Percentiles rank a stretch among this genome's conserved stretches.
Conservation (phyloP, 2,888 invertebrate genomes). For the Megastigmus dorsalis region DNA sequence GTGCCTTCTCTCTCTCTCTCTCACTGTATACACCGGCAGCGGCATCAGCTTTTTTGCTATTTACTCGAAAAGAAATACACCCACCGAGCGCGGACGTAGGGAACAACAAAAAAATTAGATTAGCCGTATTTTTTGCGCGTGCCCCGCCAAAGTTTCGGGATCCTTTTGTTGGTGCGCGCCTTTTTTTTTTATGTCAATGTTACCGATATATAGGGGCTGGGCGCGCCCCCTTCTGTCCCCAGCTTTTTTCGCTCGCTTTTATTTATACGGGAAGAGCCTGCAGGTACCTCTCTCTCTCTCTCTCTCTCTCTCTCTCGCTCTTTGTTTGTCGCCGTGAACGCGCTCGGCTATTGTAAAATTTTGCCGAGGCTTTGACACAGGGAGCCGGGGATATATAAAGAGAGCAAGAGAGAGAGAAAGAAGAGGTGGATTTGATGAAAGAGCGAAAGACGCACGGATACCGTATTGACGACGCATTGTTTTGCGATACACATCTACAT, state of each 20-base stretch:
- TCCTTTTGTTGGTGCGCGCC: not conserved
- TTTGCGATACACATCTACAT: too few relatives aligned
- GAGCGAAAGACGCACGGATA: too few relatives aligned
- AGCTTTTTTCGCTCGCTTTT: not conserved
- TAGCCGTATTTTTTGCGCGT: not conserved
- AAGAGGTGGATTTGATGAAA: too few relatives aligned
- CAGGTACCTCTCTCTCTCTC: not conserved
- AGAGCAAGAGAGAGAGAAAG: too few relatives aligned
- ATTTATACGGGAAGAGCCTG: not conserved
- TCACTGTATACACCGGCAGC: too few relatives aligned
- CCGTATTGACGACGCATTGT: constrained; percentile 12
- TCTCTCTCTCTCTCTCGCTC: not conserved
- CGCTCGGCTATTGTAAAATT: constrained; percentile 22
- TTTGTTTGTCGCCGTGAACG: too few relatives aligned
- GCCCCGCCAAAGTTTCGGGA: not conserved
- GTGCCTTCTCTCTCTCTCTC: not conserved
- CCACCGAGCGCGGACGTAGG: not conserved
- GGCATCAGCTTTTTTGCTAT: too few relatives aligned
- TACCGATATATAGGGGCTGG: constrained; percentile 6
- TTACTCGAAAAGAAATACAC: too few relatives aligned
- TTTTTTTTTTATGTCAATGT: constrained; percentile 15
- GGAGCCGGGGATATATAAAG: too few relatives aligned
- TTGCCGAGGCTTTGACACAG: too few relatives aligned
- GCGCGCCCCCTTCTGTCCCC: not conserved
- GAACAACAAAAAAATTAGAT: not conserved